Base-by-base conservation (phyloP, 2,888 invertebrate species). In the Odontothrips loti region DNA sequence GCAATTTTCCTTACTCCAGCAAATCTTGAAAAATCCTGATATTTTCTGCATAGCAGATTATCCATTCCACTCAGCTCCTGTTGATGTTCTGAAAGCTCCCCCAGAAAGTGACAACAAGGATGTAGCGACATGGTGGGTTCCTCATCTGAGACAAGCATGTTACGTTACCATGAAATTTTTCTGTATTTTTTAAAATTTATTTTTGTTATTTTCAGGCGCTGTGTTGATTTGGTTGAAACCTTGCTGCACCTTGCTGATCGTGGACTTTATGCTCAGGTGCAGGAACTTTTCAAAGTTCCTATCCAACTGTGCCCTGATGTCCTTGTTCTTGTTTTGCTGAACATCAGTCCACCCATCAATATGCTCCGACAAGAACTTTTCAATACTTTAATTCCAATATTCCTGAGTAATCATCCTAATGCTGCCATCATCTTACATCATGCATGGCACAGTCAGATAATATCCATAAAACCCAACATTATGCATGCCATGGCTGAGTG, bases 401-500 rank as follows among this genome's bases (percentile, higher is more conserved):
- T 99, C 88, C 89, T 99, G 81, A 94, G 95, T 63, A 97, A 96
- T 88, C 98, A 99, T 89, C 96, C 97, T 0, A 99, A 99, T 88
- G 96, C 98, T 0, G 96, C 95, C 47, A 95, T 96, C n/a, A 95
- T 99, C 83, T 89, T 99, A 81, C 97, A 98, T 87, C 95, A 96
- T 86, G 97, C 97, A 6, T 99, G 99, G 99, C 96, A 96, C 86
- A 92, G 93, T 81, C 94, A 87, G 86, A 88, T 89, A 84, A 88
- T 90, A 68, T 90, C 91, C 81, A 91, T 95, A 81, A 94, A 95
- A 84, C 92, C 93, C 3, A 92, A 95, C 82, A 94, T 99, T 83
- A 97, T 98, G 95, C 96, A 96, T 85, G 93, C 97, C 1, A 98
- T 99, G 98, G 96, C 96, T 0, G 97, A 98, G 84, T 98, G 98